Evolutionary conservation across 2,113 vertebrate genomes (phyloP).

Genomic region (Podarcis muralis): DNA sequence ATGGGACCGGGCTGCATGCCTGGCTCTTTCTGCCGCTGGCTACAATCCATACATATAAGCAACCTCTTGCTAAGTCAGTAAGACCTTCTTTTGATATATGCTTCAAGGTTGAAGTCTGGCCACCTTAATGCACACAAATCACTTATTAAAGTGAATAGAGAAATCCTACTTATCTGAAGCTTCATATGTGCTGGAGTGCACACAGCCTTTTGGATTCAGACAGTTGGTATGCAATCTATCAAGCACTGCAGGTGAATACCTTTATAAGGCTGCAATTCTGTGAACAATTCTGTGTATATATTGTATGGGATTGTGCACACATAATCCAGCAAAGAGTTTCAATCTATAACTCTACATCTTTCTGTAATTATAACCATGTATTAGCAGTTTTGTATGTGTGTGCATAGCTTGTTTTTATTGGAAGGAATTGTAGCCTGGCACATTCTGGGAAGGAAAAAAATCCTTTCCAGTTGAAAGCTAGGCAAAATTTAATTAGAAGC

Average conservation of each 20-base stretch:
- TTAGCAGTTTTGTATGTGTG: constrained; percentile 19
- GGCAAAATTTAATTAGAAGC: constrained; percentile 54
- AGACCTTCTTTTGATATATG: neutral
- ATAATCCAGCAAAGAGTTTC: neutral
- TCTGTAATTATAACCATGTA: constrained; percentile 32
- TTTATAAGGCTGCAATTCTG: constrained; percentile 33
- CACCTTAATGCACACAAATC: neutral
- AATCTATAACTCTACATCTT: constrained; percentile 20
- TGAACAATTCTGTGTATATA: constrained; percentile 54
- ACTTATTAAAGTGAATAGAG: neutral
- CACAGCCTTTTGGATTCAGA: neutral
- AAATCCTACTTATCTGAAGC: neutral
- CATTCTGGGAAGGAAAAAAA: constrained; percentile 19
- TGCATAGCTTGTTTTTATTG: constrained; percentile 43
- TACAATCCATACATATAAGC: neutral
- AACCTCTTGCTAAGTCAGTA: neutral
- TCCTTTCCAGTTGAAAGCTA: constrained; percentile 31
- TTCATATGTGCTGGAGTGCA: neutral
- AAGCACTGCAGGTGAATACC: neutral
- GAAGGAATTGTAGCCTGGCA: constrained; percentile 42
- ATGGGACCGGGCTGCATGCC: neutral
- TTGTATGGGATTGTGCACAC: neutral
- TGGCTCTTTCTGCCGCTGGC: neutral
- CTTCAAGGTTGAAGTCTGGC: neutral
- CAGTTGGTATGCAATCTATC: neutral